Percentiles rank a stretch among this genome's conserved stretches.
Conservation (phyloP, 2,113 vertebrate species). For the Megaleporinus macrocephalus region DNA sequence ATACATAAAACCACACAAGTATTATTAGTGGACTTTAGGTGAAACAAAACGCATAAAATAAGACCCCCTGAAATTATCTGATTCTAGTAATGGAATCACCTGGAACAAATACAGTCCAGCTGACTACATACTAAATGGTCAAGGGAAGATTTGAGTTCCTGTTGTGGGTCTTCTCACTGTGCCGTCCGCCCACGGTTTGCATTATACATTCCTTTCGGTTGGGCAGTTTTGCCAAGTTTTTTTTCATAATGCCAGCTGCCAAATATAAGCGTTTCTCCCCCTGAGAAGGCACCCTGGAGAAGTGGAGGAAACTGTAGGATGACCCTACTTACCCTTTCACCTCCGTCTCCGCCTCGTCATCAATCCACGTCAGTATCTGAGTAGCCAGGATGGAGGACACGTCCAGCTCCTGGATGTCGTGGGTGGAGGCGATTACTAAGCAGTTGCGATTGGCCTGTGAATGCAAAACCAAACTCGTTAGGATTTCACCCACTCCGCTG, state of each 20-base stretch:
- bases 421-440: slow-evolving; percentile 95
- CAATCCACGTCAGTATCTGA: slow-evolving; percentile 95
- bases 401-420: slow-evolving; percentile 97
- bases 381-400: slow-evolving; percentile 96
- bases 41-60: no score
- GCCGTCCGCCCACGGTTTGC: background rate
- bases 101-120: no score
- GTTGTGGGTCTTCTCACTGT: background rate
- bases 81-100: no score
- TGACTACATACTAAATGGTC: background rate
- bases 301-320: background rate
- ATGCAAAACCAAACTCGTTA: slow-evolving; percentile 8
- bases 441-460: slow-evolving; percentile 96
- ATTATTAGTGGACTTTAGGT: no score
- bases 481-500: background rate
- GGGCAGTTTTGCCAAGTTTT: background rate
- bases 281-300: background rate
- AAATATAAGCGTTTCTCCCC: background rate
- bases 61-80: no score
- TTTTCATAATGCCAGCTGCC: background rate
- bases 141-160: background rate
- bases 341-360: slow-evolving; percentile 90
- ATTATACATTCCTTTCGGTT: background rate
- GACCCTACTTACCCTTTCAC: slow-evolving; percentile 85
- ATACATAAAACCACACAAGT: no score